Conservation (phyloP, 2,113 vertebrate genomes). For the Amblyopsis rosae region DNA sequence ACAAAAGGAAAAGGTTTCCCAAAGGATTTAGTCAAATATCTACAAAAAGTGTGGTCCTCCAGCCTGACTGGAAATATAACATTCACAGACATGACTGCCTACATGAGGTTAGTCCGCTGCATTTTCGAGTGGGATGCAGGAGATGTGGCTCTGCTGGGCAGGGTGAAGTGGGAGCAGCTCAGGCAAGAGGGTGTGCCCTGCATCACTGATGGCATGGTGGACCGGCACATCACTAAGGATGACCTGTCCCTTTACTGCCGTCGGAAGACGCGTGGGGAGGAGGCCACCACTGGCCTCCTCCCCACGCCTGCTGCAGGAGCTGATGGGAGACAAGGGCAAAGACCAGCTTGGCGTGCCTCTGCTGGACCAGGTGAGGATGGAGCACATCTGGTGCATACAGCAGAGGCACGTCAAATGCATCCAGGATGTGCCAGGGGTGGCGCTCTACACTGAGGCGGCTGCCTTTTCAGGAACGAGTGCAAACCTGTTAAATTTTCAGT, state of each 20-base stretch:
- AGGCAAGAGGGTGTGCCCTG: not conserved
- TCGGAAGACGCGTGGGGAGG: not conserved
- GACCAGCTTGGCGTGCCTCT: constrained; percentile 9
- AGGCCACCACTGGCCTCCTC: not conserved
- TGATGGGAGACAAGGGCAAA: not conserved
- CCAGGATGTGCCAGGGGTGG: constrained; percentile 25
- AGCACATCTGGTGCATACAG: constrained; percentile 29
- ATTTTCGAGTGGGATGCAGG: constrained; percentile 11
- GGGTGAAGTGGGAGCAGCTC: not conserved
- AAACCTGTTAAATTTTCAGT: constrained; percentile 1
- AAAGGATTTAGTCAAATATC: too few species aligned
- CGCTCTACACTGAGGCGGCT: constrained; percentile 15
- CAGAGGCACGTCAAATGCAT: constrained; percentile 25
- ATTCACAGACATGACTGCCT: too few species aligned
- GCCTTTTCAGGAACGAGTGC: constrained; percentile 2
- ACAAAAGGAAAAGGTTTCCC: too few species aligned
- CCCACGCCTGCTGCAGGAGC: constrained; percentile 2
- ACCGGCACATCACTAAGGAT: not conserved
- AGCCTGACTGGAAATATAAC: too few species aligned
- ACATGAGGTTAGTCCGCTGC: not conserved
- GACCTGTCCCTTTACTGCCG: not conserved
- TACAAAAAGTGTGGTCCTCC: too few species aligned
- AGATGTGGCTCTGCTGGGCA: too few species aligned
- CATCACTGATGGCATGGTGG: not conserved
- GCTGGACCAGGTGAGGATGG: constrained; percentile 9